These are phyloP conservation scores for Pocillopora meandrina DNA, from an alignment of 92 coral and sea anemone genomes.

Conservation along the genomic window DNA sequence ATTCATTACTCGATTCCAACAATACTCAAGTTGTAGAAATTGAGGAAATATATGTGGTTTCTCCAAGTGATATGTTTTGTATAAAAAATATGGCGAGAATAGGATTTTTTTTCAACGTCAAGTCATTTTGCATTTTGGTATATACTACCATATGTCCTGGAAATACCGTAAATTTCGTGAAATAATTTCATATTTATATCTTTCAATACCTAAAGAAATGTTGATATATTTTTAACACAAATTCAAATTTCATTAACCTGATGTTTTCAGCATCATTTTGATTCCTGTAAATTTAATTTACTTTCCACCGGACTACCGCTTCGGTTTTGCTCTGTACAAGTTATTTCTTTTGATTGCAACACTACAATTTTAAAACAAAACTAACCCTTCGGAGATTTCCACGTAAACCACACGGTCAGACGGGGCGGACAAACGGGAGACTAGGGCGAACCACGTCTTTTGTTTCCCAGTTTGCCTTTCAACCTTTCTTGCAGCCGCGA, in stretches of 20 bases:
- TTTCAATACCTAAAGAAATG: not conserved
- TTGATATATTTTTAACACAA: too few relatives aligned
- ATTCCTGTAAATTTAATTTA: not conserved
- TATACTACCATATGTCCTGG: not conserved
- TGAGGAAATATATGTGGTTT: not conserved
- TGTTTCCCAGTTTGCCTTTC: not conserved
- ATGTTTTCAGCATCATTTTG: not conserved
- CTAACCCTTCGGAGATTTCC: not conserved
- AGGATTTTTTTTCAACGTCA: not conserved
- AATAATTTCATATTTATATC: not conserved
- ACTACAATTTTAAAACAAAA: not conserved
- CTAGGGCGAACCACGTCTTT: not conserved
- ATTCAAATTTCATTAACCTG: too few relatives aligned
- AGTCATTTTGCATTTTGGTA: not conserved
- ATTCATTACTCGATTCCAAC: not conserved
- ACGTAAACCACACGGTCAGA: not conserved
- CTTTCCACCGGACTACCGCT: not conserved
- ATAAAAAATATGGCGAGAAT: slow-evolving; percentile 15
- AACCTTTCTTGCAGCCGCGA: not conserved
- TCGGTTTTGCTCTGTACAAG: slow-evolving; percentile 11
- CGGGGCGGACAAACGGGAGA: not conserved
- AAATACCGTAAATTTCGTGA: not conserved
- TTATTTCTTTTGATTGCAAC: not conserved
- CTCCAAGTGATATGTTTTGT: not conserved
- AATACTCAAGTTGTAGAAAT: not conserved